Evolutionary conservation across 2,113 vertebrate genomes (phyloP).

Genomic region (Tyto alba): DNA sequence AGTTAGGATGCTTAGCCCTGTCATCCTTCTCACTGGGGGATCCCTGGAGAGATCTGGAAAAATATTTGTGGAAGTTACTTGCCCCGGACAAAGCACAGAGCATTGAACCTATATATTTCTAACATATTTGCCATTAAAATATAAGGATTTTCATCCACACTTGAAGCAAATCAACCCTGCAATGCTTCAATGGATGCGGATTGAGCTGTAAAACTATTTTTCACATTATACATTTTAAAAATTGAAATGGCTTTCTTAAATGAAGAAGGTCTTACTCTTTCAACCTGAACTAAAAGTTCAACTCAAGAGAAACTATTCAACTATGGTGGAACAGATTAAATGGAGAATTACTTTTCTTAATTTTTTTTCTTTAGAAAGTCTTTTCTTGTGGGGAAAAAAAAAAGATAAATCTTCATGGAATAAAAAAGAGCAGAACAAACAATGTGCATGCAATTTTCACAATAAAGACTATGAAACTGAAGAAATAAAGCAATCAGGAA

Average conservation of each 20-base stretch:
- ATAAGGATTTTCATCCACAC: conserved; percentile 24
- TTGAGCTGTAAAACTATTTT: conserved; percentile 33
- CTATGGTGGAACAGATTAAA: neutral
- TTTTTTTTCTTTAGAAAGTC: neutral
- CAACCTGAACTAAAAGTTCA: conserved; percentile 24
- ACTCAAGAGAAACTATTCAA: conserved; percentile 19
- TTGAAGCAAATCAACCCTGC: conserved; percentile 55
- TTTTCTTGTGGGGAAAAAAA: neutral
- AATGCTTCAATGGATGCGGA: conserved; percentile 15
- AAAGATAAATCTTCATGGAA: neutral
- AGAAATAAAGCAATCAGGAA: conserved; percentile 13
- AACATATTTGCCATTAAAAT: conserved; percentile 34
- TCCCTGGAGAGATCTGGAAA: conserved; percentile 18
- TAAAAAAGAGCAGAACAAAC: conserved; percentile 21
- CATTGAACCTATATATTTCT: conserved; percentile 20
- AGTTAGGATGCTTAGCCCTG: neutral
- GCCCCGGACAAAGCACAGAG: conserved; percentile 40
- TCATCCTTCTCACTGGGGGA: neutral
- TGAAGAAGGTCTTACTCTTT: conserved; percentile 9
- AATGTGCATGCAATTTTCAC: conserved; percentile 16
- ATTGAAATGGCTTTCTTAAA: conserved; percentile 37
- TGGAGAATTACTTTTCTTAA: neutral
- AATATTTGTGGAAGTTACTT: conserved; percentile 42
- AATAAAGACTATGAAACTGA: conserved; percentile 16
- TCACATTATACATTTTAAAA: conserved; percentile 29